These are phyloP conservation scores for Megaceryle alcyon DNA, from an alignment of 2,797 vertebrate species.

Conservation along the genomic window DNA sequence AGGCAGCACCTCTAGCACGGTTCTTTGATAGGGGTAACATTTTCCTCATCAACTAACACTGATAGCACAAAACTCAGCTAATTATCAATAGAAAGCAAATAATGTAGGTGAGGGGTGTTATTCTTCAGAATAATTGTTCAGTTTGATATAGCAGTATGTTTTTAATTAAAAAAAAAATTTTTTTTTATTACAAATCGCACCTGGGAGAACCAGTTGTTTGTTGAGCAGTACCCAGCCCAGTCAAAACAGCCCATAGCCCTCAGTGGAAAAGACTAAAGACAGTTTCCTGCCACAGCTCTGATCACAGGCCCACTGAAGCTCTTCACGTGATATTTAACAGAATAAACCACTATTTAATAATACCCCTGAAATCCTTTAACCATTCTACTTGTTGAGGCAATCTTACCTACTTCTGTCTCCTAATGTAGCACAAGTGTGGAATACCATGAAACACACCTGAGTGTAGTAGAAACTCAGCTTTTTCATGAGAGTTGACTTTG, in stretches of 20 bases:
- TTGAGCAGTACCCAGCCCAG: background rate
- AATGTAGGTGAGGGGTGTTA: background rate
- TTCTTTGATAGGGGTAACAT: background rate
- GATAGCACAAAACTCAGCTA: background rate
- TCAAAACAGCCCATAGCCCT: background rate
- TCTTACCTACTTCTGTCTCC: background rate
- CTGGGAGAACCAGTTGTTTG: background rate
- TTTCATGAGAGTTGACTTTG: background rate
- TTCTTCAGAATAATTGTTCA: background rate
- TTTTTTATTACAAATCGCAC: background rate
- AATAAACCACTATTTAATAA: background rate
- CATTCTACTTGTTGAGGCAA: background rate
- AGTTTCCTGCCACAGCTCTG: background rate
- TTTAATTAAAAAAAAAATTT: background rate
- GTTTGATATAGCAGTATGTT: background rate
- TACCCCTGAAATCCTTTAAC: background rate
- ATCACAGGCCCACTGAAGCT: background rate
- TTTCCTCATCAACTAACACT: background rate
- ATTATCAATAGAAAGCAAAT: slow-evolving; percentile 1
- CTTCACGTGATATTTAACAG: background rate
- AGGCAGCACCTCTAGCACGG: background rate
- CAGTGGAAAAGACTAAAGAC: background rate
- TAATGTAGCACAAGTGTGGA: background rate
- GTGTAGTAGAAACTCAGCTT: background rate
- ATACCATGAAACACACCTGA: background rate